Evolutionary conservation across 2,888 invertebrate species (phyloP).

Genomic region (Himalopsyche anomala): DNA sequence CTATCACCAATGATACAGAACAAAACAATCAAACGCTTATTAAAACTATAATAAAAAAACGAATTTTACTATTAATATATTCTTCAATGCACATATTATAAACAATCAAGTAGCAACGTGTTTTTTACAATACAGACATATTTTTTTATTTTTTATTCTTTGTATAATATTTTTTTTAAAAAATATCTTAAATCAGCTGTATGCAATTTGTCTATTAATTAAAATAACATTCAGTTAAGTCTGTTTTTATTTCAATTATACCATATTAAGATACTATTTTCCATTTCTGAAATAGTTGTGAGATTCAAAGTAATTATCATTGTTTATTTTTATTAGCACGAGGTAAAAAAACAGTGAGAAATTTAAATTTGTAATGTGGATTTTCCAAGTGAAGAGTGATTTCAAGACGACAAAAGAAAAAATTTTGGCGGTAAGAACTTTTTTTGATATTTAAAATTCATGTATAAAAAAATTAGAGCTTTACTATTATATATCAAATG

Average conservation of each 20-base stretch:
- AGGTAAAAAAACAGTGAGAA: background rate
- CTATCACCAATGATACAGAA: too few relatives aligned
- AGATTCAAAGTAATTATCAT: background rate
- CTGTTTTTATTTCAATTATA: background rate
- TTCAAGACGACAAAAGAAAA: background rate
- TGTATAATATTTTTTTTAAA: too few relatives aligned
- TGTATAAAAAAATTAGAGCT: too few relatives aligned
- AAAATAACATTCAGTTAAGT: background rate
- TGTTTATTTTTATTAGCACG: background rate
- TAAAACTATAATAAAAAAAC: background rate
- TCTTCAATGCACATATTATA: background rate
- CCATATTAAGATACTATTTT: too few relatives aligned
- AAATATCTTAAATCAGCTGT: too few relatives aligned
- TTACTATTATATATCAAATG: too few relatives aligned
- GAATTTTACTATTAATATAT: background rate
- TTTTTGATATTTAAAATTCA: background rate
- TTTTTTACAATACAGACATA: too few relatives aligned
- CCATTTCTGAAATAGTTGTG: background rate
- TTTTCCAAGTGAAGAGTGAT: background rate
- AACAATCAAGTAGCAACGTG: background rate
- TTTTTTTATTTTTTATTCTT: too few relatives aligned
- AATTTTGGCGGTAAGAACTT: background rate
- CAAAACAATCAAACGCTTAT: background rate
- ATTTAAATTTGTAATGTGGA: constrained; percentile 2
- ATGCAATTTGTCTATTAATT: too few relatives aligned